phyloP scores from a whole-genome alignment of 2,888 invertebrate species.

The Marronus borbonicus region DNA sequence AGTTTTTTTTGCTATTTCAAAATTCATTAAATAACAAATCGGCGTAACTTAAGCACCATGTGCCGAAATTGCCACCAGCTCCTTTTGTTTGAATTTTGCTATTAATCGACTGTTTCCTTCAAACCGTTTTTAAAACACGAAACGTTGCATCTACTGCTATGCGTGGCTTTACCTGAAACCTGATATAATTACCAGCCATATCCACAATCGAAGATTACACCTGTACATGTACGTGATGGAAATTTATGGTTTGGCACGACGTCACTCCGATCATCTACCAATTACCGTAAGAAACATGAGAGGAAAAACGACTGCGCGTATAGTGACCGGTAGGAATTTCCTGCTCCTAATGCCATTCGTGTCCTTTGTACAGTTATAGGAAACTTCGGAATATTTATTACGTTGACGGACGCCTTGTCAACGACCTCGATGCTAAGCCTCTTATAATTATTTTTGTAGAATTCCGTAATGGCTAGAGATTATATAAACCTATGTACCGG shows the following conservation, averaged over 20 bases:
- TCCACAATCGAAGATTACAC: not conserved
- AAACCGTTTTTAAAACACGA: too few species aligned
- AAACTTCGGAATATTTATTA: conserved; percentile 40
- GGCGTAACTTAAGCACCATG: too few species aligned
- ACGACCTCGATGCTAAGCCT: conserved; percentile 27
- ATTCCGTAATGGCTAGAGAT: conserved; percentile 1
- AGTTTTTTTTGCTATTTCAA: too few species aligned
- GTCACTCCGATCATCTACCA: conserved; percentile 25
- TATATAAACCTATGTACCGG: not conserved
- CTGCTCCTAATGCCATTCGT: conserved; percentile 43
- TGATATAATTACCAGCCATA: too few species aligned
- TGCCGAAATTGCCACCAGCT: too few species aligned
- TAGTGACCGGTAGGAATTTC: conserved; percentile 37
- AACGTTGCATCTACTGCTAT: too few species aligned
- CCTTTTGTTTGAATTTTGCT: too few species aligned
- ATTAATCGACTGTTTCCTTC: too few species aligned
- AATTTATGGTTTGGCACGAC: conserved; percentile 24
- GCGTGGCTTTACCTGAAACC: too few species aligned
- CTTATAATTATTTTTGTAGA: not conserved
- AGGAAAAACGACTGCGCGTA: conserved; percentile 29
- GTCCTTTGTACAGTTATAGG: conserved; percentile 47
- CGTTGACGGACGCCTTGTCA: conserved; percentile 36
- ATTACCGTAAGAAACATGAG: conserved; percentile 29
- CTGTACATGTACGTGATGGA: conserved; percentile 24
- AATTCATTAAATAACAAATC: too few species aligned